Percentiles rank a stretch among this genome's conserved stretches.
Evolutionary conservation across 2,888 invertebrate genomes (phyloP).

Genomic region (Ctena decussata): DNA sequence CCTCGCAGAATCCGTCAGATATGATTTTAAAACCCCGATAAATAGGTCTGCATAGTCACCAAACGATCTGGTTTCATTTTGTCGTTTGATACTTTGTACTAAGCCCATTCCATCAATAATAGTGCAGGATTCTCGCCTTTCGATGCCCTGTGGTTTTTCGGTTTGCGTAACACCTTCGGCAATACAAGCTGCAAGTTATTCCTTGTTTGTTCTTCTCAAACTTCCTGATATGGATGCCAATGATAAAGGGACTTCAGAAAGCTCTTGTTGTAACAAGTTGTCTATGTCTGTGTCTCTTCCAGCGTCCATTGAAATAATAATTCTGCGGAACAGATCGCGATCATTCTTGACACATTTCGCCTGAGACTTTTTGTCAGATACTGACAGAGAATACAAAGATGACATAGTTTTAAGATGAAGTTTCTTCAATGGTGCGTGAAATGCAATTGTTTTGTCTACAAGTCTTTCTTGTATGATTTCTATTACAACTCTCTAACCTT

Average conservation of each 20-base stretch:
- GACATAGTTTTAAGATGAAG: no score
- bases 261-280: not conserved
- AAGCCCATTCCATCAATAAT: not conserved
- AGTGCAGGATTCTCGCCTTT: not conserved
- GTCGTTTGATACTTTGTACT: not conserved
- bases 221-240: not conserved
- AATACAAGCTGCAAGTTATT: not conserved
- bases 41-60: not conserved
- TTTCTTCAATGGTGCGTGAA: no score
- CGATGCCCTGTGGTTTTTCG: not conserved
- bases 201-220: not conserved
- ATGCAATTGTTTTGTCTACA: no score
- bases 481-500: not conserved
- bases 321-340: not conserved
- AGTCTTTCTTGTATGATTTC: no score
- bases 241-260: not conserved
- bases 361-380: no score
- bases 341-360: no score
- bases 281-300: not conserved
- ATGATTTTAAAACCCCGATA: not conserved
- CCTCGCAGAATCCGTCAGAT: not conserved
- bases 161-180: not conserved
- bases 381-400: no score
- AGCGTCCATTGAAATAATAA: not conserved
- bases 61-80: not conserved